Evolutionary conservation across 1,140 invertebrate species (phyloP), one percentile per base, ranked within the genome.

Genomic region (Pogonomyrmex barbatus): DNA sequence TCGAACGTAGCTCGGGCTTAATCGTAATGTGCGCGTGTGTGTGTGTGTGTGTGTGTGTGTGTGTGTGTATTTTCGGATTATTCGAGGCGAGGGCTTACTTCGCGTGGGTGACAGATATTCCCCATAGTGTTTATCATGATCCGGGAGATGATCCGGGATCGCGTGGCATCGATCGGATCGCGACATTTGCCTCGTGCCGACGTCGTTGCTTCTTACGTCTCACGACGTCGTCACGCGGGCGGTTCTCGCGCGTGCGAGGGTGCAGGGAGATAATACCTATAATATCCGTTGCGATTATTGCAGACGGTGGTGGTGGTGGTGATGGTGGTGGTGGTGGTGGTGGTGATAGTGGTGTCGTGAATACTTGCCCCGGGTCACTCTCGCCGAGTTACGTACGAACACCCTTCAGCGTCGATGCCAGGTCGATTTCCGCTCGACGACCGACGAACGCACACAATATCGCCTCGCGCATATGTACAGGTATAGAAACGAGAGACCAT

Each of bases 281-380:
- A 71, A 71, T 71, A 60, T 88, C 79, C 45, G 39, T 84, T 86
- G 54, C 76, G n/a, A 73, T 50, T 75, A 87, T 87, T 87, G 76
- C 62, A 52, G 39, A 86, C 45, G 70, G n/a, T 60, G 24, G 24
- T 24, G 24, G 50, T 75, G 60, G 30, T 83, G 45, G 45, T 76
- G 39, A n/a, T 60, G 24, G 24, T 24, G 24, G 50, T 75, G 70
- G n/a, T 60, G 24, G 24, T 24, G 24, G 50, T 75, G 70, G n/a
- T 60, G 24, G 24, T 24, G 24, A 39, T 75, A 68, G 30, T 83
- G 45, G 45, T 76, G 39, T 45, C 42, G 54, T 60, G 33, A 65
- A 73, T 47, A 71, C 14, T 89, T 30, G 68, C 68, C 30, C 24
- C 79, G 30, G 42, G 54, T 10, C 30, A 42, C 17, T 10, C n/a